Evolutionary conservation across 2,113 vertebrate genomes (phyloP), one percentile per base, ranked within the genome.

Genomic region (Helogale parvula): DNA sequence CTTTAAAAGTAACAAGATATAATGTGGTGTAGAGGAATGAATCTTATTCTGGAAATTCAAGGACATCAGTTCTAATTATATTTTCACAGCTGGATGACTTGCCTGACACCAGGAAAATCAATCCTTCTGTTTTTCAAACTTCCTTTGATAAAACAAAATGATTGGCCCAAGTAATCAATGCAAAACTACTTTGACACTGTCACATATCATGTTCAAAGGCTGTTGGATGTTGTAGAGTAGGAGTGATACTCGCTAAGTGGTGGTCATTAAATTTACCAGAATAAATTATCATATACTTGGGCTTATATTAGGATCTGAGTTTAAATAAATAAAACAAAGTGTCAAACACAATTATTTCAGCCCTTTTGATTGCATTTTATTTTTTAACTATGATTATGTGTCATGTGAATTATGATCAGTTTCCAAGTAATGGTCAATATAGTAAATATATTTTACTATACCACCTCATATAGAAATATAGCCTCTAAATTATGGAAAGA

Each of bases 21-120:
- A 81, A 57, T 38, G 21, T 11, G n/a, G 41, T n/a, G 2, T 21
- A 85, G 17, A 72, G 27, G 41, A 80, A 83, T 25, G 45, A 68
- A 60, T 68, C 14, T 88, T 83, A 45, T 71, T 66, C 29, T 87
- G 69, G 50, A 89, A 97, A 69, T 93, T 13, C 76, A 92, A 60
- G 88, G 9, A 74, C 10, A 2, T 60, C 35, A 12, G 8, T 35
- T 84, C 10, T 50, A 85, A 74, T 69, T 25, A 57, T 50, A 88
- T 84, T 47, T 90, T 87, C 69, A 85, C 74, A 93, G 63, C 35
- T 91, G 38, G 54, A 29, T 66, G 71, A 91, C 38, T 74, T 90
- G 16, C 12, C 7, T 41, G 21, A 91, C 23, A 90, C 10, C 41
- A 83, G 52, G 38, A 79, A 88, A 96, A 81, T 65, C 16, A 76